Evolutionary conservation across 2,888 invertebrate species (phyloP), one percentile per base, ranked within the genome.

Genomic region (Gymnocheta viridis): DNA sequence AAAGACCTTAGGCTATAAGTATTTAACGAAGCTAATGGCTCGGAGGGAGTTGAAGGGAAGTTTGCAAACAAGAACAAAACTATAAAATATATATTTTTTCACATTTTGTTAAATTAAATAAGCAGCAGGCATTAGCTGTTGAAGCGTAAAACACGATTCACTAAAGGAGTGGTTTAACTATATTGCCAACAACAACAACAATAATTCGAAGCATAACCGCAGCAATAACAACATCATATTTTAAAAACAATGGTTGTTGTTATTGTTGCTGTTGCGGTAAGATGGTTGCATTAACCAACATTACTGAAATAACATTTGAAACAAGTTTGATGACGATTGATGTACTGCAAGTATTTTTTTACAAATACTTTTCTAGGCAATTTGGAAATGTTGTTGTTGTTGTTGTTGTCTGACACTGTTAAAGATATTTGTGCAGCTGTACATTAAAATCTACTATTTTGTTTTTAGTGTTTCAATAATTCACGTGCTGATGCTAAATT

Each of bases 141-240:
- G 84, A 81, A 84, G 84, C 84, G 81, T 84, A 73, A 81, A 84
- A 81, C 84, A 84, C 84, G 84, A 84, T 81, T 81, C 81, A 38
- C 60, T 41, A 81, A 81, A 84, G 84, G 84, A 84, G 84, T 84
- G 84, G 84, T 81, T 77, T 64, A 69, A 74, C 76, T 66, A 80
- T 54, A 44, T 74, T 29, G 17, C 32, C 67, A 72, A 60, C 77
- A 67, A 69, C 76, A 54, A 35, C 24, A 27, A 29, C 66, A 69
- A 4, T 14, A 62, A 38, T 27, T 51, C 32, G 19, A 14, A n/a
- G 17, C n/a, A 35, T 32, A 56, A 76, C 66, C 27, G 44, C 51
- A 56, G 49, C 62, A 82, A 56, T 24, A 72, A 73, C 62, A 66
- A 73, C 56, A 67, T 67, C 56, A 77, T 67, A 77, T 58, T 58